Conservation (phyloP, 2,797 vertebrate genomes). For the Uromys caudimaculatus region DNA sequence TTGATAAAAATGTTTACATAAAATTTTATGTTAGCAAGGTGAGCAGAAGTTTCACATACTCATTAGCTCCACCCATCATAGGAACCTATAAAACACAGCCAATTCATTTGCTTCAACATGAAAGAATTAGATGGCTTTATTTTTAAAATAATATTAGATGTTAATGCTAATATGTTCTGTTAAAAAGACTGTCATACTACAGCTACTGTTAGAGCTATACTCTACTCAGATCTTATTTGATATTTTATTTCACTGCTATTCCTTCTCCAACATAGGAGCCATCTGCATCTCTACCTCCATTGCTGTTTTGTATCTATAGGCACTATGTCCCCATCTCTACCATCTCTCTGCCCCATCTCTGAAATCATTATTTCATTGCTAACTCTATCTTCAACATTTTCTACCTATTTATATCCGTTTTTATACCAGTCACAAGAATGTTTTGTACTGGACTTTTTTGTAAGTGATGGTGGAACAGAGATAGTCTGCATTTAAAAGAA, state of each 20-base stretch:
- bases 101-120: neutral
- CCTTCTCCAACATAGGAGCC: neutral
- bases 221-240: neutral
- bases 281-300: neutral
- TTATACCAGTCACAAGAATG: neutral
- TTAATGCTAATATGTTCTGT: neutral
- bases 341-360: neutral
- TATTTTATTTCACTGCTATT: neutral
- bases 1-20: neutral
- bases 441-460: neutral
- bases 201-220: neutral
- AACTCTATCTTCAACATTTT: neutral
- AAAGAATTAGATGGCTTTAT: neutral
- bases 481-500: neutral
- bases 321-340: neutral
- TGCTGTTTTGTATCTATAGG: neutral
- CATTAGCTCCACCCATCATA: neutral
- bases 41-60: neutral
- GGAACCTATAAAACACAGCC: fast-evolving
- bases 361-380: neutral
- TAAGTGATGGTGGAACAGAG: neutral
- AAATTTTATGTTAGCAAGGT: neutral
- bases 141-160: neutral
- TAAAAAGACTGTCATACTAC: neutral
- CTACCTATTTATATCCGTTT: neutral